These are phyloP conservation scores for Danio tinwini DNA, from an alignment of 2,797 vertebrate genomes.

Conservation along the genomic window DNA sequence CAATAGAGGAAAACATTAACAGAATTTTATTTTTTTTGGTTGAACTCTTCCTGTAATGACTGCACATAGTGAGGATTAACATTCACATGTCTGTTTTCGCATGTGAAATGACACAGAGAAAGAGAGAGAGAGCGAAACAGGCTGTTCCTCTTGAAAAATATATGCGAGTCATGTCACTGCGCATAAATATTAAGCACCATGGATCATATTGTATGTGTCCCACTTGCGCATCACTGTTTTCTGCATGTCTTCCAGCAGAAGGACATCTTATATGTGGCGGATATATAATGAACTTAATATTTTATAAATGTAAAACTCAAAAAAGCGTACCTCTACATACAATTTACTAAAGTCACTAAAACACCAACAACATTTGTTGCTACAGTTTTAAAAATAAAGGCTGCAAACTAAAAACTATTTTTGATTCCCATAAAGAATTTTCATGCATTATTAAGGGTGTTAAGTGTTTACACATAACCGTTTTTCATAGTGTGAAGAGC, in stretches of 20 bases:
- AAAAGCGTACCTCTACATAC: no score
- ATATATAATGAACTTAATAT: background rate
- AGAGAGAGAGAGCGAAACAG: background rate
- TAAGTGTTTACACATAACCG: no score
- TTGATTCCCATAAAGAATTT: no score
- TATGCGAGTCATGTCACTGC: constrained; percentile 19
- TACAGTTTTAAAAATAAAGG: no score
- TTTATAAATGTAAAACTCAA: background rate
- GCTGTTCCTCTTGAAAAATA: constrained; percentile 38
- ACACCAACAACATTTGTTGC: no score
- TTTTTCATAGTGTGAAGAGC: no score
- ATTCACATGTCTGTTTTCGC: constrained; percentile 20
- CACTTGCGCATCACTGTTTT: constrained; percentile 14
- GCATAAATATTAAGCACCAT: constrained; percentile 47
- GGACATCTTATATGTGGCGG: background rate
- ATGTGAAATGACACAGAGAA: constrained; percentile 19
- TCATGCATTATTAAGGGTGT: no score
- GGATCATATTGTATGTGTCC: constrained; percentile 33
- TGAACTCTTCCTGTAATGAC: background rate
- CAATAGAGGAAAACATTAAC: no score
- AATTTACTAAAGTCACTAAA: no score
- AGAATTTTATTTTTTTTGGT: no score
- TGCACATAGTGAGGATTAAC: constrained; percentile 16
- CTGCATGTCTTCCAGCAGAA: constrained; percentile 10
- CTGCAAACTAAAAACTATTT: no score